Conservation (phyloP, 2,888 invertebrate species). For the Luffia ferchaultella region DNA sequence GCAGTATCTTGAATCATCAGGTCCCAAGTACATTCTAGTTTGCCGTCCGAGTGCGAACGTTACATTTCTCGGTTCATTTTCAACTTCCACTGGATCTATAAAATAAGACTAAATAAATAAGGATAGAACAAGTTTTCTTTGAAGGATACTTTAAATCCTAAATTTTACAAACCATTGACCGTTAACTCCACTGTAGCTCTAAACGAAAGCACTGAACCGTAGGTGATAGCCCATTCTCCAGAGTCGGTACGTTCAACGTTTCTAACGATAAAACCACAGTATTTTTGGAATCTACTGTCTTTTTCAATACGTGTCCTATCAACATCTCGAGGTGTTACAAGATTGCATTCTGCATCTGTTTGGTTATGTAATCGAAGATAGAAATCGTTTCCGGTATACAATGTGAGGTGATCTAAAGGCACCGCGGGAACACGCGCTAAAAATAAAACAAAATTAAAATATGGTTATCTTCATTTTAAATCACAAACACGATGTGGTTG, state of each 20-base stretch:
- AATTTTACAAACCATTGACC: constrained; percentile 8
- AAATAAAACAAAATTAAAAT: constrained; percentile 6
- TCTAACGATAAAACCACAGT: constrained; percentile 8
- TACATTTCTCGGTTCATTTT: background rate
- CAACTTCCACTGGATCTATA: background rate
- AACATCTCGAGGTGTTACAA: constrained; percentile 3
- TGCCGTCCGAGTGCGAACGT: background rate
- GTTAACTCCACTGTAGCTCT: constrained; percentile 7
- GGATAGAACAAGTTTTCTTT: too few species aligned
- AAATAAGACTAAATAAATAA: too few species aligned
- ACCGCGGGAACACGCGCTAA: constrained; percentile 7
- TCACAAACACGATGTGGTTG: too few species aligned
- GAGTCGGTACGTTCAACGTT: constrained; percentile 1
- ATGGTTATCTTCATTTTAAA: too few species aligned
- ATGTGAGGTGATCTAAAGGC: constrained; percentile 6
- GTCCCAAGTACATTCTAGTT: background rate
- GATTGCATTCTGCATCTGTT: constrained; percentile 6
- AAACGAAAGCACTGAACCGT: constrained; percentile 8
- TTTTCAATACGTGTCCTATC: background rate
- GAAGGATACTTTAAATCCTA: too few species aligned
- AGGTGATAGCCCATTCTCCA: constrained; percentile 9
- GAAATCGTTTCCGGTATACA: constrained; percentile 8
- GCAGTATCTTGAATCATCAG: background rate
- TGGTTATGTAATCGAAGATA: constrained; percentile 6
- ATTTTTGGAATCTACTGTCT: background rate